These are phyloP conservation scores for Hoplostethus atlanticus DNA, from an alignment of 2,797 vertebrate genomes.

Conservation along the genomic window DNA sequence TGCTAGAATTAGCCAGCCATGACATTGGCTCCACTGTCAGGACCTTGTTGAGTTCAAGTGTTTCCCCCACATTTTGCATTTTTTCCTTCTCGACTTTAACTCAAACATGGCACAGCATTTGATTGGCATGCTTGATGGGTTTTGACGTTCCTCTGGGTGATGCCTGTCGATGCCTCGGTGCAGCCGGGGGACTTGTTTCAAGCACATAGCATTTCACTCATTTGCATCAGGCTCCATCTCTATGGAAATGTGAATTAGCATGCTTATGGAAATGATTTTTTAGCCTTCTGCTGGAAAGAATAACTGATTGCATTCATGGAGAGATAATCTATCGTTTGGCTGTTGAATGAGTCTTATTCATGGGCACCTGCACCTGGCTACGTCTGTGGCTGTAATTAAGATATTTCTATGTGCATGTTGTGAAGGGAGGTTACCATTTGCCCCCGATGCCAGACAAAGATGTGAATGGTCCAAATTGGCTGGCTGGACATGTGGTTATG, in stretches of 20 bases:
- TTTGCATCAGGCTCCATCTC: constrained; percentile 78
- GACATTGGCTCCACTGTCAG: constrained; percentile 50
- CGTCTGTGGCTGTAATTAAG: constrained; percentile 53
- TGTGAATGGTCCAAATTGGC: constrained; percentile 44
- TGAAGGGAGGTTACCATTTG: constrained; percentile 44
- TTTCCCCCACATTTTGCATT: constrained; percentile 21
- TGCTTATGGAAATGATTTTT: constrained; percentile 67
- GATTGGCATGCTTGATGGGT: constrained; percentile 70
- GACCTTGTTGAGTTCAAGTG: constrained; percentile 26
- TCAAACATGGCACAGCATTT: constrained; percentile 48
- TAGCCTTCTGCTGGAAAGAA: constrained; percentile 48
- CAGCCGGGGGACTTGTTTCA: constrained; percentile 56
- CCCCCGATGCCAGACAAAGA: constrained; percentile 25
- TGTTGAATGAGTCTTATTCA: constrained; percentile 39
- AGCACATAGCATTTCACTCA: constrained; percentile 57
- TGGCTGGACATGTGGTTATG: constrained; percentile 35
- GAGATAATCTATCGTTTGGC: constrained; percentile 67
- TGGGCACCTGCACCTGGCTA: constrained; percentile 44
- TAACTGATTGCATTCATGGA: constrained; percentile 49
- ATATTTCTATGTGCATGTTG: constrained; percentile 68
- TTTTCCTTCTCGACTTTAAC: constrained; percentile 17
- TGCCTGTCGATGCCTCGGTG: constrained; percentile 57
- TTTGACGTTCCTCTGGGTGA: constrained; percentile 57
- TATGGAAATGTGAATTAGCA: constrained; percentile 79
- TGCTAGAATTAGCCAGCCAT: constrained; percentile 33